Evolutionary conservation across 2,888 invertebrate species (phyloP), one percentile per base, ranked within the genome.

Genomic region (Synergus itoensis): DNA sequence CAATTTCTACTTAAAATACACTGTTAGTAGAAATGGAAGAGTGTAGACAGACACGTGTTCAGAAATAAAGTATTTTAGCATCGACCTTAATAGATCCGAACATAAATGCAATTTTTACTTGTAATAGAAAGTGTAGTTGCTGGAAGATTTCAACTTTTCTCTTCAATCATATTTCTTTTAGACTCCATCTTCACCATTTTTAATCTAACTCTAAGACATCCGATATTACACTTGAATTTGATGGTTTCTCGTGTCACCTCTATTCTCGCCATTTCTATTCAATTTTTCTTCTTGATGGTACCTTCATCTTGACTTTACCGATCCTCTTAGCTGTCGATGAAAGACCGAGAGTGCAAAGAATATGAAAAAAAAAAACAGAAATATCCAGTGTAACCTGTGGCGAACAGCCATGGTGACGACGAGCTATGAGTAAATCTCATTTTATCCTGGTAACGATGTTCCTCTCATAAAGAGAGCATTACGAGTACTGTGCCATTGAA

Each of bases 311-410:
- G 73, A 73, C 73, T 73, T 48, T 53, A 9, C 36, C 48, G 53
- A 73, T 73, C 73, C 73, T 73, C 73, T 73, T 73, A 73, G 36
- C 53, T 53, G 53, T 73, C 73, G 73, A 73, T 73, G 73, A 73
- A 73, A 73, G 53, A 36, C 65, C 65, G n/a, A 36, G 73, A 53
- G 53, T 53, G 36, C 36, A 73, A 53, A 73, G n/a, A 73, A 73
- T 48, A 67, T 43, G 11, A 65, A 67, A 21, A 43, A 67, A 65
- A 67, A 43, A 36, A 41, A n/a, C n/a, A 67, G 11, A 73, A 73
- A 53, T 73, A 73, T 48, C 67, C 18, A 67, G 67, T 67, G 14
- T 53, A 73, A 53, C 73, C 73, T 16, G 36, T 53, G 73, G 28
- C 16, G 28, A 28, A 73, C 16, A 69, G 69, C 53, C 8, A 36